Percentiles rank a stretch among this genome's conserved stretches.
phyloP scores from a whole-genome alignment of 2,888 invertebrate species.

The Lordiphosa fenestrarum region DNA sequence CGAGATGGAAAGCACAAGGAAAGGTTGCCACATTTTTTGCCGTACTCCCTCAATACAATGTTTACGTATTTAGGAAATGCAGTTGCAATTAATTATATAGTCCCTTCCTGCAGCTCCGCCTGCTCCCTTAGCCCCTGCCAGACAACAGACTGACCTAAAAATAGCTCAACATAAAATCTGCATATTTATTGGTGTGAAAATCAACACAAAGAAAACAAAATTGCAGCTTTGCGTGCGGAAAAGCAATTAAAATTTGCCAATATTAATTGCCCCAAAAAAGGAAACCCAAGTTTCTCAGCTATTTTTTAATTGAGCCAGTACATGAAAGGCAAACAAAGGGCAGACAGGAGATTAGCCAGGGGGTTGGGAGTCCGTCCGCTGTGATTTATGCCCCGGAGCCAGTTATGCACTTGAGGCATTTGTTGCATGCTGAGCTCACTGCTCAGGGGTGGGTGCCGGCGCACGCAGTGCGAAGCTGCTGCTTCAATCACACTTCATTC shows the following conservation, averaged over 20 bases:
- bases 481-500: conserved; percentile 42
- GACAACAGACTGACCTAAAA: conserved; percentile 17
- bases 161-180: conserved; percentile 28
- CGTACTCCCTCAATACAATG: background rate
- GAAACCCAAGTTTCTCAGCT: conserved; percentile 41
- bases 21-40: background rate
- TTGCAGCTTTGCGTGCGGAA: conserved; percentile 64
- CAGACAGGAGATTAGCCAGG: conserved; percentile 49
- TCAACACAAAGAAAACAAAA: conserved; percentile 32
- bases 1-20: conserved; percentile 50
- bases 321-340: conserved; percentile 45
- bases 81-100: conserved; percentile 52
- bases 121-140: conserved; percentile 6
- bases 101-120: background rate
- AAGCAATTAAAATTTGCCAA: conserved; percentile 69
- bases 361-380: conserved; percentile 30
- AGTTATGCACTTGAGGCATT: conserved; percentile 69
- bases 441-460: background rate
- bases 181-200: conserved; percentile 65
- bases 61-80: conserved; percentile 17
- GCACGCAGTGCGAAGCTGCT: background rate
- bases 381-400: conserved; percentile 62
- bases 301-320: conserved; percentile 66
- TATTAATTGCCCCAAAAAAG: conserved; percentile 63
- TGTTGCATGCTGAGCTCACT: conserved; percentile 55